Base-by-base conservation (phyloP, 2,888 invertebrate species). In the Synergus gifuensis region DNA sequence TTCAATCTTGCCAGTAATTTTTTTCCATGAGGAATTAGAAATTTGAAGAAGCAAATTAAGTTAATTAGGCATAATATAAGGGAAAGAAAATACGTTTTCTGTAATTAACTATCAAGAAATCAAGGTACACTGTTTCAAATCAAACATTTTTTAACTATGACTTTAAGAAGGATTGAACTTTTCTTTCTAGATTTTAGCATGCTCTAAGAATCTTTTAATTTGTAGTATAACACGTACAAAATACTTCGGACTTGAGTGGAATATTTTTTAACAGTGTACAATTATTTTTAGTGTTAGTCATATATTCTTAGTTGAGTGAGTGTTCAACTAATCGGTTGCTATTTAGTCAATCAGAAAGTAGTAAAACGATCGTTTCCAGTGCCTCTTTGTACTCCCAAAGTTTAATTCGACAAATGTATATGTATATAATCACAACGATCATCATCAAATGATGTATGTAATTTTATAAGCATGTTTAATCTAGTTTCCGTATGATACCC, bases 11-110 rank as follows among this genome's bases (percentile, higher is more conserved):
- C 62, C 62, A 62, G 11, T 62, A 62, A 73, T 73, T 28, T 54
- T 73, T 28, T 28, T 36, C 22, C 28, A n/a, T 28, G 11, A 73
- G 36, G 18, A 54, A 69, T 28, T 69, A 16, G 4, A 49, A 44
- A 49, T 49, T 49, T 69, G 16, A 22, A 16, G 16, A 44, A 44
- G 22, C 18, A 67, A 49, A 16, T 73, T 73, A 28, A 73, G 22
- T 73, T 73, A 46, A 40, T 36, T 73, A 73, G n/a, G 11, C n/a
- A n/a, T 73, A 64, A 40, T 73, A 76, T 60, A n/a, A 76, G 76
- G 79, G 63, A 40, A 62, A 81, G 76, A 77, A 44, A 76, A 49
- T 76, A 36, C 73, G 78, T 79, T 77, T 79, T 62, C 76, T 79
- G 77, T 79, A 79, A 36, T 76, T 81, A 81, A 73, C 11, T 16